Percentiles rank a stretch among this genome's conserved stretches.
These are phyloP conservation scores for Candidula unifasciata DNA, from an alignment of 2,888 invertebrate species.

Conservation along the genomic window DNA sequence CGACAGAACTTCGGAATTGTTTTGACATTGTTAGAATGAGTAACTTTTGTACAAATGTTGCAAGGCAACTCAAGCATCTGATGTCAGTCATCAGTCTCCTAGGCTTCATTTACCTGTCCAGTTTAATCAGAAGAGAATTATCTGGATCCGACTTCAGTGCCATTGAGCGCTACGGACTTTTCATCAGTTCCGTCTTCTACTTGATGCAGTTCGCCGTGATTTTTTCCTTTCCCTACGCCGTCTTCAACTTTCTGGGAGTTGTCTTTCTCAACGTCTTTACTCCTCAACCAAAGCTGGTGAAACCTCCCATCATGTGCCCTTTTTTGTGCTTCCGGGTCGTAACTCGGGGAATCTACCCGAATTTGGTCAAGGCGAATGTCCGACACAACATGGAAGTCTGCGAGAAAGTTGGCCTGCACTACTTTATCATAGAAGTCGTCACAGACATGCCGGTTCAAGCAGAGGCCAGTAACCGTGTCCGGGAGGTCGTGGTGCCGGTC, in stretches of 20 bases:
- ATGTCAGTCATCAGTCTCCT: not conserved
- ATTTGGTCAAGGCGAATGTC: slow-evolving; percentile 56
- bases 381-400: slow-evolving; percentile 53
- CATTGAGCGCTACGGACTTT: slow-evolving; percentile 60
- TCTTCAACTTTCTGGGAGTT: slow-evolving; percentile 68
- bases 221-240: slow-evolving; percentile 63
- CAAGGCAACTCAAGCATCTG: slow-evolving; percentile 26
- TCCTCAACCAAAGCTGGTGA: slow-evolving; percentile 63
- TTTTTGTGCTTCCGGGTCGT: slow-evolving; percentile 64
- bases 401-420: slow-evolving; percentile 58
- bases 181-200: slow-evolving; percentile 60
- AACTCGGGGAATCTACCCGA: slow-evolving; percentile 59
- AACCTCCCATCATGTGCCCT: slow-evolving; percentile 64
- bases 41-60: not conserved
- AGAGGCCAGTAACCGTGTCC: slow-evolving; percentile 32
- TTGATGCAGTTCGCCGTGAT: slow-evolving; percentile 60
- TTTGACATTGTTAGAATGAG: not conserved
- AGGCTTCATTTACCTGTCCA: not conserved
- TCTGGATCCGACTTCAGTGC: slow-evolving; percentile 48
- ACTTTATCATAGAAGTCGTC: slow-evolving; percentile 64
- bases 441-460: slow-evolving; percentile 58
- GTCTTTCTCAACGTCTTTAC: slow-evolving; percentile 66
- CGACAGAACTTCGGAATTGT: too few species aligned
- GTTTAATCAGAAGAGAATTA: not conserved
- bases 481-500: slow-evolving; percentile 44